Evolutionary conservation across 2,797 vertebrate genomes (phyloP).

Genomic region (Sebastes baramenuke): DNA sequence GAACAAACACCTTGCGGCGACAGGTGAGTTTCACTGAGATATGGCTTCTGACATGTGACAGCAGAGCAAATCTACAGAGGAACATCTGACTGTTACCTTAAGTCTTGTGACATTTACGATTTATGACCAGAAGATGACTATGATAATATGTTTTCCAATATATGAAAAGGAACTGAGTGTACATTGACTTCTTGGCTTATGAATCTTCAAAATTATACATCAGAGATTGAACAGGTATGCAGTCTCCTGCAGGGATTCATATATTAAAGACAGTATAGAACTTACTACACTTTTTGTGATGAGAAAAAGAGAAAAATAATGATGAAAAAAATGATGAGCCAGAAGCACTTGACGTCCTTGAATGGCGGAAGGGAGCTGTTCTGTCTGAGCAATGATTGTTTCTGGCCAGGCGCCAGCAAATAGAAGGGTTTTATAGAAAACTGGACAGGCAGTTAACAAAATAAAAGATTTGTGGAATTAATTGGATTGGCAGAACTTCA

Average conservation of each 20-base stretch:
- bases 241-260: background rate
- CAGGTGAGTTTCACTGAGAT: constrained; percentile 23
- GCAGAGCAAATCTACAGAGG: background rate
- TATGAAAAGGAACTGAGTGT: background rate
- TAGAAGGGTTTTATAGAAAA: constrained; percentile 29
- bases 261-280: background rate
- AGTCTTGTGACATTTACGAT: constrained; percentile 27
- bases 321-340: background rate
- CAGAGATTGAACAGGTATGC: background rate
- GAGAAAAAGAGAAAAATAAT: background rate
- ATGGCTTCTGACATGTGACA: constrained; percentile 29
- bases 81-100: background rate
- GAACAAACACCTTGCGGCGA: constrained; percentile 51
- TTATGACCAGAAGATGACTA: background rate
- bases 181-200: background rate
- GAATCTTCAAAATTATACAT: background rate
- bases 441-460: constrained; percentile 33
- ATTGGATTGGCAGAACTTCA: constrained; percentile 67
- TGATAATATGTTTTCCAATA: background rate
- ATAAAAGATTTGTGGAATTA: constrained; percentile 60
- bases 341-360: background rate
- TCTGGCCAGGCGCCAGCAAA: constrained; percentile 45
- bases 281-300: background rate
- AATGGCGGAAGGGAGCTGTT: constrained; percentile 1
- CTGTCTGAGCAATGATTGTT: constrained; percentile 25